A percentile compares a stretch with the other conserved stretches of the same genome.
These are phyloP conservation scores for Pogonocichla stellata DNA, from an alignment of 2,113 vertebrate genomes.

Conservation along the genomic window DNA sequence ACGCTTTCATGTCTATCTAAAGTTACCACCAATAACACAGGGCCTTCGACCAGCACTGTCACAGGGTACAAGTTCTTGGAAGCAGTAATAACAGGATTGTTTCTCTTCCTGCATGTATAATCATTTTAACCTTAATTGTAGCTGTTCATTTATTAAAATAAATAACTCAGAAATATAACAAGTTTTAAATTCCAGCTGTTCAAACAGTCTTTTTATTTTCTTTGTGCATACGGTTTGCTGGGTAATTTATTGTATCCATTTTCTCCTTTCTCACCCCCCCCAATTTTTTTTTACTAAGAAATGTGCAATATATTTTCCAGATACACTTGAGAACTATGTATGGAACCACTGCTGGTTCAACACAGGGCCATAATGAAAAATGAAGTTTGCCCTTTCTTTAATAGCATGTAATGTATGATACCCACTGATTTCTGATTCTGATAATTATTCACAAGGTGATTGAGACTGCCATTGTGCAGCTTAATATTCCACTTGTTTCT, in stretches of 20 bases:
- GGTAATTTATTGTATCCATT: slow-evolving; percentile 28
- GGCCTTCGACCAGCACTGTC: slow-evolving; percentile 1
- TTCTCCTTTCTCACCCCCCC: background rate
- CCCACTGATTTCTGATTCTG: background rate
- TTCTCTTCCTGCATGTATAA: slow-evolving; percentile 39
- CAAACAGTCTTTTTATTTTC: slow-evolving; percentile 38
- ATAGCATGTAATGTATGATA: background rate
- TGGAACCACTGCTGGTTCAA: background rate
- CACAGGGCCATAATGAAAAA: background rate
- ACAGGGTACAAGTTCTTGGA: slow-evolving; percentile 20
- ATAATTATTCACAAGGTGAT: background rate
- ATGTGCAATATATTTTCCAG: slow-evolving; percentile 35
- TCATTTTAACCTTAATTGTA: slow-evolving; percentile 58
- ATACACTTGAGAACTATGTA: background rate
- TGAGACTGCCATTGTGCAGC: background rate
- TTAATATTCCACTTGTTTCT: background rate
- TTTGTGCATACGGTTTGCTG: background rate
- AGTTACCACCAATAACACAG: slow-evolving; percentile 31
- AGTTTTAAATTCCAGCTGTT: slow-evolving; percentile 58
- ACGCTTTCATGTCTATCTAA: background rate
- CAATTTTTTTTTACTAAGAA: background rate
- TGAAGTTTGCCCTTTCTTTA: background rate
- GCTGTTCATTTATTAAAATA: slow-evolving; percentile 57
- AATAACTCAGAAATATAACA: slow-evolving; percentile 36
- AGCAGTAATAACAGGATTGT: background rate